Percentiles rank a stretch among this genome's conserved stretches.
These are phyloP conservation scores for Oscheius sp. DNA, from an alignment of 2,888 invertebrate species.

Conservation along the genomic window DNA sequence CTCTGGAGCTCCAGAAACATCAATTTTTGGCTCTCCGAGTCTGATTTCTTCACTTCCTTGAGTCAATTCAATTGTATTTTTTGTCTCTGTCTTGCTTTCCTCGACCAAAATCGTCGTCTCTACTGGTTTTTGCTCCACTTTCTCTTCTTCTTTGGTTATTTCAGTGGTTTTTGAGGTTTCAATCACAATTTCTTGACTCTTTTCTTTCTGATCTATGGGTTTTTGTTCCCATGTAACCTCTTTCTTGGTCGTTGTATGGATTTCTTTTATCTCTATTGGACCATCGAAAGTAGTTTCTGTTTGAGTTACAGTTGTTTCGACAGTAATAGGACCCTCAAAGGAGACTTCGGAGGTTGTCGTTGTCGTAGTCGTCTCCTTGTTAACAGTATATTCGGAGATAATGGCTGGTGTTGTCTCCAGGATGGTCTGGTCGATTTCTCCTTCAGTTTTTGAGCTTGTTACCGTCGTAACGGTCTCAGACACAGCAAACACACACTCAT, in stretches of 20 bases:
- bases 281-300: no score
- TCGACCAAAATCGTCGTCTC: neutral
- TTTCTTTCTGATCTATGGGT: neutral
- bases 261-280: no score
- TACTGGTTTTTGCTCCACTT: neutral
- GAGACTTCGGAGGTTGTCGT: neutral
- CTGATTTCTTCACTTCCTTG: no score
- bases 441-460: neutral
- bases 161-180: constrained; percentile 5
- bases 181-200: constrained; percentile 12
- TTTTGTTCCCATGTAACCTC: neutral
- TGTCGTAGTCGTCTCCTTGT: neutral
- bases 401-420: neutral
- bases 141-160: neutral
- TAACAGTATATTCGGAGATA: neutral
- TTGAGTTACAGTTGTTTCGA: neutral
- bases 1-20: constrained; percentile 16
- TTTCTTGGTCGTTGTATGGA: neutral
- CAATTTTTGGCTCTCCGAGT: no score
- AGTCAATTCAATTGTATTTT: no score
- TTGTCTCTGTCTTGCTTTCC: neutral
- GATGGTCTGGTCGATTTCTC: neutral
- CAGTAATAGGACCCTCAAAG: neutral
- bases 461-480: neutral
- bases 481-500: neutral